Evolutionary conservation across 2,113 vertebrate genomes (phyloP).

Genomic region (Apodemus sylvaticus): DNA sequence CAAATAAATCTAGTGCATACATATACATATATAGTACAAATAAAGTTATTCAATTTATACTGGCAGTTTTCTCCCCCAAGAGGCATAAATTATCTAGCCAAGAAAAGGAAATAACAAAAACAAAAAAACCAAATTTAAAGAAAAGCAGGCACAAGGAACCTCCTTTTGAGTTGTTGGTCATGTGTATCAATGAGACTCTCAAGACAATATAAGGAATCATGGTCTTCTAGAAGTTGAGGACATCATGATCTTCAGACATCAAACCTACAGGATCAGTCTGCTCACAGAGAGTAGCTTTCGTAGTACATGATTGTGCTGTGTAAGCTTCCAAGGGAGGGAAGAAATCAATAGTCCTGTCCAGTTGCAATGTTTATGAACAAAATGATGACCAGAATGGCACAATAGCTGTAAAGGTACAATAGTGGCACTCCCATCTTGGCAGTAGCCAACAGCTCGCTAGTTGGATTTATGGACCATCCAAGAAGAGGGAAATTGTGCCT

Average conservation of each 20-base stretch:
- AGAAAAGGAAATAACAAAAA: not conserved
- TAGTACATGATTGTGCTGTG: not conserved
- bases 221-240: not conserved
- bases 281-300: not conserved
- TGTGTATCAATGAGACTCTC: not conserved
- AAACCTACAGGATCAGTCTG: not conserved
- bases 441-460: not conserved
- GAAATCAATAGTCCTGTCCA: not conserved
- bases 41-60: not conserved
- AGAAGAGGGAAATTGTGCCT: not conserved
- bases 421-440: not conserved
- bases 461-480: not conserved
- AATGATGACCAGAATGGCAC: not conserved
- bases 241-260: not conserved
- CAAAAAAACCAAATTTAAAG: not conserved
- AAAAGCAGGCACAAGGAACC: not conserved
- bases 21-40: not conserved
- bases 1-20: not conserved
- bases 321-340: not conserved
- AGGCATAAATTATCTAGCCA: not conserved
- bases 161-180: not conserved
- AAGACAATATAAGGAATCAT: not conserved
- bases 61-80: not conserved
- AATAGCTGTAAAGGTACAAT: not conserved
- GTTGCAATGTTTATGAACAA: not conserved